Evolutionary conservation across 1,140 invertebrate genomes (phyloP), one percentile per base, ranked within the genome.

Genomic region (Nilaparvata lugens): DNA sequence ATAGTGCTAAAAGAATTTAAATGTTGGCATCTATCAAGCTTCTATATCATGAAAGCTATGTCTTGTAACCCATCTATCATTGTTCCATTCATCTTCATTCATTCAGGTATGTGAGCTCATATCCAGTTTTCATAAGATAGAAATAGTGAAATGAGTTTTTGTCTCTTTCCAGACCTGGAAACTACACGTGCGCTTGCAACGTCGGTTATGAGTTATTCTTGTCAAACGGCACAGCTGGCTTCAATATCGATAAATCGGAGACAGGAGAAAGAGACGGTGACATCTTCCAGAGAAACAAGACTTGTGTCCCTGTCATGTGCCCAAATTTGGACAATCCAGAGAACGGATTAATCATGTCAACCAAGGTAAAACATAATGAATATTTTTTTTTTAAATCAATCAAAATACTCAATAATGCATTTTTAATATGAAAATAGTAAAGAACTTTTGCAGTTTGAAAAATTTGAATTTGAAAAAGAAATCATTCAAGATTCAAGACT

Each of bases 281-380:
- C 74, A 79, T 84, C 2, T 92, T 90, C 73, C 87, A 94, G 71
- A 81, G 90, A 62, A 97, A 97, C 71, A 97, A 97, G 77, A 95
- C 93, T 16, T 97, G 93, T 74, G 93, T 97, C 31, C 88, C 90
- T 0, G 80, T 94, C 2, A 92, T 93, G 87, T 98, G 95, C 69
- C 87, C 93, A 9, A 70, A 75, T 2, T 70, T 97, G 18, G 71
- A 75, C n/a, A 76, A 85, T 0, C 94, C 93, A 0, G 88, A 92
- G 71, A 96, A 98, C 76, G 95, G 94, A 48, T 81, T 89, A 66
- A 75, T 97, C 38, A 72, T 98, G 14, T 86, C 91, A 0, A 92
- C 89, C 1, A 87, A 88, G 67, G 78, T 78, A 66, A 67, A 42
- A 53, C 21, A 13, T 18, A 35, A 13, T 52, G 63, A 40, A 52